phyloP scores from a whole-genome alignment of 2,888 invertebrate species.

The Drosophila flavopinicola region DNA sequence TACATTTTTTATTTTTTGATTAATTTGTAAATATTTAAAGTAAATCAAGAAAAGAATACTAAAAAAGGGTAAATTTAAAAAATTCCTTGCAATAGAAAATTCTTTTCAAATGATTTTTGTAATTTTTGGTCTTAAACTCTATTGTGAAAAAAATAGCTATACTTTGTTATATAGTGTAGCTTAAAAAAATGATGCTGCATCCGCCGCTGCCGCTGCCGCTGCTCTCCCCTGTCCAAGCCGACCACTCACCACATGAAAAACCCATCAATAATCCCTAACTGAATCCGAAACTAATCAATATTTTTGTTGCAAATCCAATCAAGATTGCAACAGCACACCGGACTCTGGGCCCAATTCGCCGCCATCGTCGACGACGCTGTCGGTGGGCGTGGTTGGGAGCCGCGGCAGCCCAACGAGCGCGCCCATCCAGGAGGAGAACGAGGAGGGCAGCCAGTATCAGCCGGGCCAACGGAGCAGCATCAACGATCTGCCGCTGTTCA shows the following conservation, averaged over 20 bases:
- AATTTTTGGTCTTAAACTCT: too few species aligned
- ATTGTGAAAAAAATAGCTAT: too few species aligned
- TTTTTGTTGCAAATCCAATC: not conserved
- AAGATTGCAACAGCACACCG: conserved; percentile 87
- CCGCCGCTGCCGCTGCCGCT: conserved; percentile 9
- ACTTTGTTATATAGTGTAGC: too few species aligned
- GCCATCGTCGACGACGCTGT: conserved; percentile 86
- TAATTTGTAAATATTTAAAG: too few species aligned
- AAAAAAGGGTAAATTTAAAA: too few species aligned
- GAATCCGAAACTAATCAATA: not conserved
- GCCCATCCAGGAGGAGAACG: conserved; percentile 93
- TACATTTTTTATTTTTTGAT: too few species aligned
- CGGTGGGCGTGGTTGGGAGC: conserved; percentile 84
- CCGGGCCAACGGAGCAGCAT: conserved; percentile 88
- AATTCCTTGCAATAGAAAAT: too few species aligned
- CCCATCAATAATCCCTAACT: not conserved
- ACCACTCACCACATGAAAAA: not conserved
- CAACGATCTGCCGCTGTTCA: conserved; percentile 92
- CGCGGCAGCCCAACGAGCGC: conserved; percentile 88
- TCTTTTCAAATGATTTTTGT: too few species aligned
- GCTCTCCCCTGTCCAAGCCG: not conserved
- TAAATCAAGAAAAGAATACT: too few species aligned
- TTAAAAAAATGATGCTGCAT: conserved; percentile 14
- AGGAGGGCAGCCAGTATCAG: conserved; percentile 87
- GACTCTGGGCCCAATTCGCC: conserved; percentile 92